phyloP scores from a whole-genome alignment of 2,113 vertebrate genomes.

The Podarcis muralis region DNA sequence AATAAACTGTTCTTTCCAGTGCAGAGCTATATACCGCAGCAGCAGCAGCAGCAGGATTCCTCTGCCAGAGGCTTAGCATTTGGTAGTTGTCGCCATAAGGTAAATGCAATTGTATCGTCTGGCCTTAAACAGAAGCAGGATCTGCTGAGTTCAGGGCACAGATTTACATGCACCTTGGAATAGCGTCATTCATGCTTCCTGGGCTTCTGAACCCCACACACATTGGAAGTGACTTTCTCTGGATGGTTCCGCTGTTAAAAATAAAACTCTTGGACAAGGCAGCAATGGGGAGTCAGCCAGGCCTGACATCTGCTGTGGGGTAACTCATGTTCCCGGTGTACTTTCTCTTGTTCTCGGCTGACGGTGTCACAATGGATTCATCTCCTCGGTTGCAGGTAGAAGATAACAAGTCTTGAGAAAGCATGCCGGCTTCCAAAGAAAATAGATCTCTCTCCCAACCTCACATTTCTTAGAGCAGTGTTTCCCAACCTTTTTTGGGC shows the following conservation, averaged over 20 bases:
- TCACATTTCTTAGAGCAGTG: background rate
- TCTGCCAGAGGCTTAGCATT: background rate
- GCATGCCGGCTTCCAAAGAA: background rate
- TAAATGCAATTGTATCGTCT: background rate
- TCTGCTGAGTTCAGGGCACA: too few species aligned
- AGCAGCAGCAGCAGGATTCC: background rate
- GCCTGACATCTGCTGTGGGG: background rate
- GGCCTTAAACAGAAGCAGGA: background rate
- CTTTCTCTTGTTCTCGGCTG: background rate
- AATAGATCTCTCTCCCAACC: background rate
- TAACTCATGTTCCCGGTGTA: background rate
- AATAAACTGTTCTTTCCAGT: background rate
- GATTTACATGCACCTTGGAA: background rate
- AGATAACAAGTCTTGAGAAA: background rate
- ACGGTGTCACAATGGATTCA: background rate
- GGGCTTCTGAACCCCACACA: background rate
- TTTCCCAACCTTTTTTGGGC: too few species aligned
- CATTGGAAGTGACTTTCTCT: background rate
- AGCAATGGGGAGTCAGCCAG: background rate
- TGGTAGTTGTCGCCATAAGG: too few species aligned
- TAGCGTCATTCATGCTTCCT: background rate
- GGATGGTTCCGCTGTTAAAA: background rate
- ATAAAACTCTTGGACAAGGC: background rate
- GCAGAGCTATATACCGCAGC: background rate
- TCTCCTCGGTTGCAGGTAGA: constrained; percentile 1